These are phyloP conservation scores for Ditula angustiorana DNA, from an alignment of 2,888 invertebrate species.

Conservation along the genomic window DNA sequence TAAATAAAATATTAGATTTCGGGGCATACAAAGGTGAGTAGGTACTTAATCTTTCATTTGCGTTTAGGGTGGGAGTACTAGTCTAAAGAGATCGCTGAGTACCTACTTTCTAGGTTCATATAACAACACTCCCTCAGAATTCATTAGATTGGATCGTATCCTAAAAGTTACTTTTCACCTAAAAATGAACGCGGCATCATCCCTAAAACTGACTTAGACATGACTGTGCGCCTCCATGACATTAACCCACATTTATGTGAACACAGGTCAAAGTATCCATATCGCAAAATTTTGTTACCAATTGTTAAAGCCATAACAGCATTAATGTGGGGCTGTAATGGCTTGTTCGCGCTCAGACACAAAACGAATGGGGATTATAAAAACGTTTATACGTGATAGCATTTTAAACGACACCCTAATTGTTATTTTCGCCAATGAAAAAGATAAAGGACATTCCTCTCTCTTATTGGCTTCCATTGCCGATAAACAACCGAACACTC, in stretches of 20 bases:
- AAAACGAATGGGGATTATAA: constrained; percentile 38
- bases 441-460: constrained; percentile 1
- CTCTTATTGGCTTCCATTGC: background rate
- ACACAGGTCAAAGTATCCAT: constrained; percentile 25
- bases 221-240: background rate
- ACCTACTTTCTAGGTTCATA: too few relatives aligned
- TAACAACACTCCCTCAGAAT: too few relatives aligned
- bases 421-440: constrained; percentile 33
- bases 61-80: too few relatives aligned
- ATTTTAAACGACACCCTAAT: constrained; percentile 36
- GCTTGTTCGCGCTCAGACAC: constrained; percentile 28
- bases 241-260: constrained; percentile 33
- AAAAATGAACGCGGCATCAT: constrained; percentile 4
- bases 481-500: background rate
- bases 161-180: background rate
- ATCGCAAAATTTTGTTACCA: constrained; percentile 38
- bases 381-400: constrained; percentile 40
- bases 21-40: too few relatives aligned
- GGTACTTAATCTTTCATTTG: too few relatives aligned
- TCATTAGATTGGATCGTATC: too few relatives aligned
- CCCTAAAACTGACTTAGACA: background rate
- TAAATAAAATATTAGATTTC: too few relatives aligned
- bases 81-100: too few relatives aligned
- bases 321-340: constrained; percentile 31
- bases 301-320: constrained; percentile 32